Conservation (phyloP, 2,797 vertebrate genomes). For the Bradypodion pumilum region DNA sequence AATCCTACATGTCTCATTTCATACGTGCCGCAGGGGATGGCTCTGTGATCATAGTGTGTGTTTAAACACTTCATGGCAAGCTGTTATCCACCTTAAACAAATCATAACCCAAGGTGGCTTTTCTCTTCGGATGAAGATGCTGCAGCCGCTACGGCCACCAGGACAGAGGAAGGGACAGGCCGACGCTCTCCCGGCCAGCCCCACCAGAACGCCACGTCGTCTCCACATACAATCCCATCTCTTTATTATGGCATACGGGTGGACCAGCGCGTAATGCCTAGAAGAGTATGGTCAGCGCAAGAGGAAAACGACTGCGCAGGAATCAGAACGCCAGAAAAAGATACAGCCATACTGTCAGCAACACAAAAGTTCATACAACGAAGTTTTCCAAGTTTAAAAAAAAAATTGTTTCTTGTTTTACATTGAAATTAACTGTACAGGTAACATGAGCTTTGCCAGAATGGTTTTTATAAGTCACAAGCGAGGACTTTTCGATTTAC, state of each 20-base stretch:
- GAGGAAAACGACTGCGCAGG: conserved; percentile 44
- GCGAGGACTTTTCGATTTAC: conserved; percentile 36
- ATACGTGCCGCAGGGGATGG: too few species aligned
- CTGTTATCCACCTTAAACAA: too few species aligned
- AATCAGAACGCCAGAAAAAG: conserved; percentile 57
- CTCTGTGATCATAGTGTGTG: too few species aligned
- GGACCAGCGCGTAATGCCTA: conserved; percentile 30
- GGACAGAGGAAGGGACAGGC: background rate
- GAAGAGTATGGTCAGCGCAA: conserved; percentile 55
- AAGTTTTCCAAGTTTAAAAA: conserved; percentile 65
- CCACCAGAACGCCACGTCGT: conserved; percentile 16
- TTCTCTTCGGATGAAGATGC: background rate
- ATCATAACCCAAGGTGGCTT: too few species aligned
- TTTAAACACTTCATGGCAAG: too few species aligned
- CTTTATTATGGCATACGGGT: conserved; percentile 68
- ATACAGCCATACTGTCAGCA: conserved; percentile 60
- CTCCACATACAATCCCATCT: conserved; percentile 71
- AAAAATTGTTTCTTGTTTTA: conserved; percentile 45
- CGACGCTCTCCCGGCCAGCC: conserved; percentile 5
- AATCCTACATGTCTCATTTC: too few species aligned
- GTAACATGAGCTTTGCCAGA: conserved; percentile 40
- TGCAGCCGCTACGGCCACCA: background rate
- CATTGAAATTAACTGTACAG: conserved; percentile 65
- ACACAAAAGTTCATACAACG: conserved; percentile 63
- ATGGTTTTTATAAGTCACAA: conserved; percentile 21